Conservation (phyloP, 2,113 vertebrate genomes). For the Carassius auratus region DNA sequence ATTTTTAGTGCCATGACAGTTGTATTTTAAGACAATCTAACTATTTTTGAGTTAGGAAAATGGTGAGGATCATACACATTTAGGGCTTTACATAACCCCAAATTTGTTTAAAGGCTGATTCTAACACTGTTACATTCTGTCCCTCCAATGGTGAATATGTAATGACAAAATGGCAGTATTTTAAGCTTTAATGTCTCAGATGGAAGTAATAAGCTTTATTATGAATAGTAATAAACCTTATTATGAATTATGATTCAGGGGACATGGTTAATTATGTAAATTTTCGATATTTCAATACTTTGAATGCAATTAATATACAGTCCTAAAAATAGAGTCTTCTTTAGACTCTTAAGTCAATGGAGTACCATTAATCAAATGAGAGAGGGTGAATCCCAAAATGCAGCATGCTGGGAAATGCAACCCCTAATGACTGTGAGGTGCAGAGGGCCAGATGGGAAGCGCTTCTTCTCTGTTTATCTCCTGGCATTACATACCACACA, state of each 20-base stretch:
- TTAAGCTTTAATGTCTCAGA: not conserved
- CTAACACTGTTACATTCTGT: not conserved
- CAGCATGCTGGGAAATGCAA: constrained; percentile 34
- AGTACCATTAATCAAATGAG: constrained; percentile 46
- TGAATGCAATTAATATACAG: not conserved
- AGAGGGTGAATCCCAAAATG: constrained; percentile 32
- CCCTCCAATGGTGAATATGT: not conserved
- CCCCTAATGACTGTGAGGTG: constrained; percentile 37
- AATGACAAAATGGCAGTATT: not conserved
- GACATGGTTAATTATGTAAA: not conserved
- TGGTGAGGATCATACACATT: not conserved
- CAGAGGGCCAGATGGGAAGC: constrained; percentile 29
- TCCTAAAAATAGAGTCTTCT: not conserved
- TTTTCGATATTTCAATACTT: not conserved
- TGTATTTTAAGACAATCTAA: not conserved
- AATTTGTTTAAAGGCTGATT: not conserved
- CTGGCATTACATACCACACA: constrained; percentile 34
- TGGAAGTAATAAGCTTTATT: not conserved
- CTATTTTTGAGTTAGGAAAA: not conserved
- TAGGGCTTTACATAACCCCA: not conserved
- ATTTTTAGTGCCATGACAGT: not conserved
- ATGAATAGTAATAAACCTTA: not conserved
- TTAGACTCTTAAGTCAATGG: constrained; percentile 35
- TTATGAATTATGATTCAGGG: not conserved
- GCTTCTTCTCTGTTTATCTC: constrained; percentile 42